Percentiles rank a stretch among this genome's conserved stretches.
Conservation (phyloP, 2,113 vertebrate species). For the Daboia siamensis region DNA sequence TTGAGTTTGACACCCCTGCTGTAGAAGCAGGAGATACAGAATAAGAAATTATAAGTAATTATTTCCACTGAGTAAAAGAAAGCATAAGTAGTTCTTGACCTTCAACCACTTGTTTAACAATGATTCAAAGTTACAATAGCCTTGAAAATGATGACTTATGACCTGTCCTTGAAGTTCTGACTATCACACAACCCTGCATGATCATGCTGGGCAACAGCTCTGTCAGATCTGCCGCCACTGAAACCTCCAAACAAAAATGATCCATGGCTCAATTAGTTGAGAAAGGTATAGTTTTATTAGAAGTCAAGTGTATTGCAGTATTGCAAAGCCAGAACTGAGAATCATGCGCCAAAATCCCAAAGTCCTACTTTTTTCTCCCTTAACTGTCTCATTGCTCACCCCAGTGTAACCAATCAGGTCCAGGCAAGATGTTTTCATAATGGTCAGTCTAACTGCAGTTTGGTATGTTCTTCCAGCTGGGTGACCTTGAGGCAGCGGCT, state of each 20-base stretch:
- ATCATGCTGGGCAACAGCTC: background rate
- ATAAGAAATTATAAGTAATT: background rate
- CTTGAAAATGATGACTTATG: background rate
- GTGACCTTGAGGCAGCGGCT: too few species aligned
- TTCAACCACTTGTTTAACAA: background rate
- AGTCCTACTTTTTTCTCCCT: background rate
- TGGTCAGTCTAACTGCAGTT: background rate
- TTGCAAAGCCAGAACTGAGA: background rate
- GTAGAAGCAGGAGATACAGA: background rate
- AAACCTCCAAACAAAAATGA: background rate
- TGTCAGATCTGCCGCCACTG: background rate
- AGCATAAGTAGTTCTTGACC: background rate
- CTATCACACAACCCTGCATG: background rate
- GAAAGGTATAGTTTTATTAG: background rate
- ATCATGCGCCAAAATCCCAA: background rate
- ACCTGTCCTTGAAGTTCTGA: background rate
- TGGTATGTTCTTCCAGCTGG: too few species aligned
- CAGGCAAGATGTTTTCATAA: background rate
- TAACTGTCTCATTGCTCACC: too few species aligned
- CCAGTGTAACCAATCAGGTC: background rate
- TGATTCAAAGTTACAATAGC: background rate
- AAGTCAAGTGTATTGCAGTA: background rate
- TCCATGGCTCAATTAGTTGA: background rate
- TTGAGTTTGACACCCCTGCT: too few species aligned
- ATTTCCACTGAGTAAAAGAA: background rate